Percentiles rank a stretch among this genome's conserved stretches.
phyloP scores from a whole-genome alignment of 2,888 invertebrate genomes.

The Beris morrisii region DNA sequence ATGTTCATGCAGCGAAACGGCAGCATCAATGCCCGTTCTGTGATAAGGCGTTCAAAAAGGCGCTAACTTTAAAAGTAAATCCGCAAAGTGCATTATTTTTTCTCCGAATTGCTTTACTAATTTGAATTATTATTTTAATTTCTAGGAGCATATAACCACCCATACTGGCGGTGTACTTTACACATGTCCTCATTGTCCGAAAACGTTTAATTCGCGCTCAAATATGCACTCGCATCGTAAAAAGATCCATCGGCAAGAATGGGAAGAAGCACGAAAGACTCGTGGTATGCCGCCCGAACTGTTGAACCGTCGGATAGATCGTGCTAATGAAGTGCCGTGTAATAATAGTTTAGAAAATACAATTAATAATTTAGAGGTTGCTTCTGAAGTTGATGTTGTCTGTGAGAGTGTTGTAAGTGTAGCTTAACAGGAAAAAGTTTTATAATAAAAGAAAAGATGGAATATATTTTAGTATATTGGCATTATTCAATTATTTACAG shows the following conservation, averaged over 20 bases:
- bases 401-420: not conserved
- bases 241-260: conserved; percentile 34
- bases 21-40: conserved; percentile 38
- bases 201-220: conserved; percentile 52
- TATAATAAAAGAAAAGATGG: no score
- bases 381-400: conserved; percentile 3
- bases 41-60: conserved; percentile 37
- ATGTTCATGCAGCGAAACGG: conserved; percentile 22
- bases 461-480: no score
- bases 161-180: conserved; percentile 55
- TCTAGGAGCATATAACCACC: conserved; percentile 55
- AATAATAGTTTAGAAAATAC: conserved; percentile 3
- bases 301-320: not conserved
- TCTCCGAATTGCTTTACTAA: conserved; percentile 1
- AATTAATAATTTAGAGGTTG: conserved; percentile 14
- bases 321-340: not conserved
- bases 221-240: conserved; percentile 37
- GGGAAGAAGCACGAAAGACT: conserved; percentile 23
- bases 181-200: conserved; percentile 53
- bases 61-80: conserved; percentile 24
- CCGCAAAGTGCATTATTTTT: not conserved
- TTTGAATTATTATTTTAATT: conserved; percentile 18
- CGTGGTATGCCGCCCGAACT: conserved; percentile 11
- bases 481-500: no score
- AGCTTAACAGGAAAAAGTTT: not conserved